Evolutionary conservation across 2,797 vertebrate species (phyloP).

Genomic region (Poecile montanus): DNA sequence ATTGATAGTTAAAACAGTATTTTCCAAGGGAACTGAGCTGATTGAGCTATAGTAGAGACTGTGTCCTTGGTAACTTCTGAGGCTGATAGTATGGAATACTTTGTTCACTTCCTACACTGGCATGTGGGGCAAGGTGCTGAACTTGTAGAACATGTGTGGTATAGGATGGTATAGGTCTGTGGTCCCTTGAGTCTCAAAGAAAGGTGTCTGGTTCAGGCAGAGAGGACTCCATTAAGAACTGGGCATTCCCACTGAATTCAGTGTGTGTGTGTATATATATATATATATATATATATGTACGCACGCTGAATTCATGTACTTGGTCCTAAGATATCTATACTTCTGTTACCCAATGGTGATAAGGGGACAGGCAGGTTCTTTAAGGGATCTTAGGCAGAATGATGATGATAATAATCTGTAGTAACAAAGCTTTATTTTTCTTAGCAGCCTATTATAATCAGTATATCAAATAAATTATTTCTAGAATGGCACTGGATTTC

Average conservation of each 20-base stretch:
- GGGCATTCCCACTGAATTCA: background rate
- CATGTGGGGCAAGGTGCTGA: background rate
- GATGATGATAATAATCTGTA: background rate
- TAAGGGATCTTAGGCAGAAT: background rate
- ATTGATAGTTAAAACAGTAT: background rate
- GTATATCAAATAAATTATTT: background rate
- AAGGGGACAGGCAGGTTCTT: background rate
- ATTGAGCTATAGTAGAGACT: background rate
- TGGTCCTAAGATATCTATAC: background rate
- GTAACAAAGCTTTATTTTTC: background rate
- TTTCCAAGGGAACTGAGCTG: background rate
- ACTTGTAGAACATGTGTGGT: background rate
- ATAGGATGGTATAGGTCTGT: background rate
- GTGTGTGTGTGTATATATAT: too few relatives aligned
- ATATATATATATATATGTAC: rapidly evolving
- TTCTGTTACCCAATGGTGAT: background rate
- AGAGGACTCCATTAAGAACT: background rate
- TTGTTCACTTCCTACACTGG: background rate
- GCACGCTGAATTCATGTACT: background rate
- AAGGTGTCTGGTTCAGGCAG: background rate
- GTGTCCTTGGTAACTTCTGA: background rate
- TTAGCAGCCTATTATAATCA: background rate
- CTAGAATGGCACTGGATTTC: background rate
- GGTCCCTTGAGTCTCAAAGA: background rate
- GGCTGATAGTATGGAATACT: background rate